Percentiles rank a stretch among this genome's conserved stretches.
Conservation (phyloP, 2,797 vertebrate species). For the Caiman crocodilus region DNA sequence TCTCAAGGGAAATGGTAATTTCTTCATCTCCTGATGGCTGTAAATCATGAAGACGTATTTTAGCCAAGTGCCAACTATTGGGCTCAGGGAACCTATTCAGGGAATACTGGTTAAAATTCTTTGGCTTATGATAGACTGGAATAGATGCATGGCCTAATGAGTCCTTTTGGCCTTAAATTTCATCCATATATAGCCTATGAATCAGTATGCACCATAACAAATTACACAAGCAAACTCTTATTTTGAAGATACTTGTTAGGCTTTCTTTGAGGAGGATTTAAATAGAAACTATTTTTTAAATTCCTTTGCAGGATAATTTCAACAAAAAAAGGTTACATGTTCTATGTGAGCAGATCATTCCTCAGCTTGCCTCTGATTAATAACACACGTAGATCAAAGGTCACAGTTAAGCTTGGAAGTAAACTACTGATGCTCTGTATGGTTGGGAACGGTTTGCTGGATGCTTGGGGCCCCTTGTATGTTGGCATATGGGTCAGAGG, state of each 20-base stretch:
- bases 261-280: too few species aligned
- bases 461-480: background rate
- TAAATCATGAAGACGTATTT: background rate
- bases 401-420: background rate
- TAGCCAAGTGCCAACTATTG: background rate
- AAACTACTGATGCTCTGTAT: background rate
- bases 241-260: too few species aligned
- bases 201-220: too few species aligned
- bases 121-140: background rate
- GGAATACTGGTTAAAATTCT: background rate
- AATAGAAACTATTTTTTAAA: too few species aligned
- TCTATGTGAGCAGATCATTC: conserved; percentile 27
- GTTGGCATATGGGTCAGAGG: background rate
- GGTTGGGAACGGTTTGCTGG: conserved; percentile 3
- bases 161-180: background rate
- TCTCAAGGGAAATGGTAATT: background rate
- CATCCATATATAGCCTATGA: background rate
- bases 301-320: too few species aligned
- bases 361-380: conserved; percentile 26
- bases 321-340: background rate
- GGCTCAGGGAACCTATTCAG: background rate
- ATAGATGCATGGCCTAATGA: background rate
- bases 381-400: background rate
- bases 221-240: too few species aligned
- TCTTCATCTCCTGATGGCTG: background rate